A percentile compares a stretch with the other conserved stretches of the same genome.
phyloP scores from a whole-genome alignment of 2,113 vertebrate genomes.

The Thunnus thynnus region DNA sequence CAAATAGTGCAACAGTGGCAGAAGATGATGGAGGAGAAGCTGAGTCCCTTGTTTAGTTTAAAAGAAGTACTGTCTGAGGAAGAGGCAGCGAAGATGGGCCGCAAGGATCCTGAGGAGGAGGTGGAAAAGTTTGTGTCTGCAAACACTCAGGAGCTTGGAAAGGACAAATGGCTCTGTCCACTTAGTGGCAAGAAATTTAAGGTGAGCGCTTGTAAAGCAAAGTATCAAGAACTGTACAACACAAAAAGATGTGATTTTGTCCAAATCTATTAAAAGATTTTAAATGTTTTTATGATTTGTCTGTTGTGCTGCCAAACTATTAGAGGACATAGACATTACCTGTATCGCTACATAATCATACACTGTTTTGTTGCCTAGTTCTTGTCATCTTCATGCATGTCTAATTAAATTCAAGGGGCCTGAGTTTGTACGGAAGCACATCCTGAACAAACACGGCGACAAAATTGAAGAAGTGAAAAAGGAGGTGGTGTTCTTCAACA shows the following conservation, averaged over 20 bases:
- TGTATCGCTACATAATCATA: not conserved
- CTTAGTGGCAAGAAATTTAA: conserved; percentile 98
- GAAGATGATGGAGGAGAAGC: conserved; percentile 92
- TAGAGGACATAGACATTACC: not conserved
- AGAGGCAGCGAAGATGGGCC: conserved; percentile 92
- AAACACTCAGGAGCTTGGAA: conserved; percentile 95
- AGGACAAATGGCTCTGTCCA: conserved; percentile 96
- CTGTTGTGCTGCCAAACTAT: not conserved
- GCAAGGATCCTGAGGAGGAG: conserved; percentile 93
- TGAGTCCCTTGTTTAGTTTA: conserved; percentile 87
- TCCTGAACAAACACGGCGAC: conserved; percentile 94
- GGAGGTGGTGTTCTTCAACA: conserved; percentile 94
- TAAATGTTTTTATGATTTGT: not conserved
- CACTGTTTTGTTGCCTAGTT: not conserved
- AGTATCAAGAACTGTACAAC: not conserved
- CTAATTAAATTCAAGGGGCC: conserved; percentile 85
- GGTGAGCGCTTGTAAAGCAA: conserved; percentile 68
- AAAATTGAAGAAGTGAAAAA: conserved; percentile 96
- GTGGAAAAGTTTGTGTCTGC: conserved; percentile 94
- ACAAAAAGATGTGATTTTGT: not conserved
- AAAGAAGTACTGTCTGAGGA: conserved; percentile 92
- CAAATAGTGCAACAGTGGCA: conserved; percentile 91
- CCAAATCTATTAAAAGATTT: not conserved
- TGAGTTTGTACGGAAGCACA: conserved; percentile 95
- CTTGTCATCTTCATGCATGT: not conserved